Evolutionary conservation across 1,140 invertebrate genomes (phyloP).

Genomic region (Coptotermes formosanus): DNA sequence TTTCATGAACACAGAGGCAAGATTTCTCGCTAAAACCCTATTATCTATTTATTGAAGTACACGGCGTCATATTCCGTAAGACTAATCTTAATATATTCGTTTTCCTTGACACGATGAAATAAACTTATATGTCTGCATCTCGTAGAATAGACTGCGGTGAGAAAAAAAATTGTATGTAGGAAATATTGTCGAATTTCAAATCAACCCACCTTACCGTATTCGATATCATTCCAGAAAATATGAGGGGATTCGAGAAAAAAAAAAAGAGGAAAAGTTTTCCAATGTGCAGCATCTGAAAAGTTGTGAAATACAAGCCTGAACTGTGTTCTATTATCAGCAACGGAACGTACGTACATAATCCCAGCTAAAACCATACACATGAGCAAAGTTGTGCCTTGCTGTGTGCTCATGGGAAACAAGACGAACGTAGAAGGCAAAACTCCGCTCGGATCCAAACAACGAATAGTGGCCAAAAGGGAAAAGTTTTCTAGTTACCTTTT

Average conservation of each 20-base stretch:
- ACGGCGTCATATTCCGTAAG: too few species aligned
- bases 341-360: background rate
- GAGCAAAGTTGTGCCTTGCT: background rate
- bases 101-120: too few species aligned
- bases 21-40: too few species aligned
- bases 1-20: too few species aligned
- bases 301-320: background rate
- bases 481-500: constrained; percentile 17
- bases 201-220: background rate
- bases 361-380: constrained; percentile 1
- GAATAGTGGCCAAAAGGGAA: background rate
- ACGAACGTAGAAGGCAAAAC: background rate
- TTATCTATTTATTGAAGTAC: too few species aligned
- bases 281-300: background rate
- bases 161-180: too few species aligned
- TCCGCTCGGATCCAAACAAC: background rate
- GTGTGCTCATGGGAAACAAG: background rate
- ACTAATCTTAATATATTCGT: too few species aligned
- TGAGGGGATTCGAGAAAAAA: background rate
- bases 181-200: background rate
- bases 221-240: background rate
- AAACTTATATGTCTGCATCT: too few species aligned
- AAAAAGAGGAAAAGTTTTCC: background rate
- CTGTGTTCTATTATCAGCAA: background rate
- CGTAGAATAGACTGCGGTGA: too few species aligned